phyloP scores from a whole-genome alignment of 2,113 vertebrate species.

The Chunga burmeisteri region DNA sequence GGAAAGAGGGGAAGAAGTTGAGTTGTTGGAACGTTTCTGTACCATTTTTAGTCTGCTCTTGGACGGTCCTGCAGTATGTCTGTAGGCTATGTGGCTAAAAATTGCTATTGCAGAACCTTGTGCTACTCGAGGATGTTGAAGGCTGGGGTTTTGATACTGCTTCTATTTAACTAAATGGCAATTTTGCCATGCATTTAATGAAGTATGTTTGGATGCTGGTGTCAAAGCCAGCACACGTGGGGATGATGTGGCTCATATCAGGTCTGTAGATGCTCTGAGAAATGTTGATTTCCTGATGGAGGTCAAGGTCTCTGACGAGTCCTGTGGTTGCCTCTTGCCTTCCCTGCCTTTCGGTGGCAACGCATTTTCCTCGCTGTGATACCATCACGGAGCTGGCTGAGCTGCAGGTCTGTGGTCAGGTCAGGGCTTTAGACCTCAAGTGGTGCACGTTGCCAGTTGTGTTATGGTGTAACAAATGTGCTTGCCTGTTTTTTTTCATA shows the following conservation, averaged over 20 bases:
- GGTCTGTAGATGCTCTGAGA: background rate
- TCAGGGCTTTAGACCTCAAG: background rate
- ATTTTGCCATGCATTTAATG: background rate
- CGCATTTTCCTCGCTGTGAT: rapidly evolving
- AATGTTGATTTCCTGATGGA: background rate
- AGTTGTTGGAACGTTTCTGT: background rate
- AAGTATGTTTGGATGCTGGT: background rate
- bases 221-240: background rate
- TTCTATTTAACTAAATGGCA: background rate
- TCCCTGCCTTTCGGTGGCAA: background rate
- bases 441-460: background rate
- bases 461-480: background rate
- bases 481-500: background rate
- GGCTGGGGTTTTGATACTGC: background rate
- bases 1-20: background rate
- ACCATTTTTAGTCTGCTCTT: background rate
- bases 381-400: background rate
- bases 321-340: background rate
- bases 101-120: background rate
- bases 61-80: background rate
- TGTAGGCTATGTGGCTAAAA: background rate
- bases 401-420: background rate
- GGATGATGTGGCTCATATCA: background rate
- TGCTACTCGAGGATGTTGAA: background rate
- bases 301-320: background rate